Conservation (phyloP, 2,113 vertebrate species). For the Crotalus helleri region DNA sequence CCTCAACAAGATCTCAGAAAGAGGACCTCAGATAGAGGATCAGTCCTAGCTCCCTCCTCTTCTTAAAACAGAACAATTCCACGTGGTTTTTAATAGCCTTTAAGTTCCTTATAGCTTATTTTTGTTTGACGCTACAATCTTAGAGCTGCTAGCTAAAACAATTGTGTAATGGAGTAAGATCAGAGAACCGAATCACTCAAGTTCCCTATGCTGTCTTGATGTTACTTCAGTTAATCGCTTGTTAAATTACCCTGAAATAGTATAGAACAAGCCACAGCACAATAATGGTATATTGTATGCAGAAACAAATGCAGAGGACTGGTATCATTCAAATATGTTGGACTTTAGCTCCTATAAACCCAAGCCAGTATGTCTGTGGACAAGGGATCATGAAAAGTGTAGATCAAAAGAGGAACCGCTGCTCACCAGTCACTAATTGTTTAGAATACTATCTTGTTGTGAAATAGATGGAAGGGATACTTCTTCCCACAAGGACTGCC, state of each 20-base stretch:
- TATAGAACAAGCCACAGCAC: neutral
- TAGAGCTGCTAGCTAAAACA: conserved; percentile 38
- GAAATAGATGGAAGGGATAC: neutral
- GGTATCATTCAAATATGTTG: neutral
- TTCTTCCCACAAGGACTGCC: neutral
- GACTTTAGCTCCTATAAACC: neutral
- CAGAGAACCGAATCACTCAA: conserved; percentile 33
- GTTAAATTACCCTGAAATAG: neutral
- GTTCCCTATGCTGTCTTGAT: conserved; percentile 47
- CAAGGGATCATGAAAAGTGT: neutral
- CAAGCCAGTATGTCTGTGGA: too few species aligned
- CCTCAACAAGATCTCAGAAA: conserved; percentile 22
- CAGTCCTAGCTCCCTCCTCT: conserved; percentile 23
- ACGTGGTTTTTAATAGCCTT: conserved; percentile 25
- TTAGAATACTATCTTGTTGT: neutral
- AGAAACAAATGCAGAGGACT: neutral
- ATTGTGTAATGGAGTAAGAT: conserved; percentile 60
- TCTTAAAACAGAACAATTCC: conserved; percentile 39
- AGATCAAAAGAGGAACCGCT: neutral
- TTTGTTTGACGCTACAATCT: conserved; percentile 35
- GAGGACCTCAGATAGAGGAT: conserved; percentile 22
- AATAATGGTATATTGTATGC: neutral
- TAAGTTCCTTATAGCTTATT: conserved; percentile 37
- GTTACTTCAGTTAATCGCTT: neutral
- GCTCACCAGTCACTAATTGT: neutral